Conservation (phyloP, 2,113 vertebrate species). For the Phaethon lepturus region DNA sequence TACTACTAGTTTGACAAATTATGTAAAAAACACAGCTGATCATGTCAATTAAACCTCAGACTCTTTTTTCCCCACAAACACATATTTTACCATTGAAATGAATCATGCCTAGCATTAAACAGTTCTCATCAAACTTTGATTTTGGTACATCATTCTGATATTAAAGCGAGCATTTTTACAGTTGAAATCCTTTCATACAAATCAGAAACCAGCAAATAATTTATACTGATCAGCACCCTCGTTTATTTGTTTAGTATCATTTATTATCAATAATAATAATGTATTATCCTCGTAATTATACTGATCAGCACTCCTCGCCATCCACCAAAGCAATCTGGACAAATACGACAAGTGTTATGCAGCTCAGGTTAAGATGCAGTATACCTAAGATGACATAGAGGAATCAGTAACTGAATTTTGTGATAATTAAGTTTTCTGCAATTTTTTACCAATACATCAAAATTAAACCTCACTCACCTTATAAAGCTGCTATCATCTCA, state of each 20-base stretch:
- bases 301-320: neutral
- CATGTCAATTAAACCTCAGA: neutral
- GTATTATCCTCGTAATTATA: neutral
- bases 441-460: neutral
- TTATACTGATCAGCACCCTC: neutral
- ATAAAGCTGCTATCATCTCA: neutral
- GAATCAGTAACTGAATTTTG: neutral
- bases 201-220: neutral
- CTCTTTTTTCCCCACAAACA: neutral
- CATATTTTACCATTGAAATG: neutral
- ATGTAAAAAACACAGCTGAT: neutral
- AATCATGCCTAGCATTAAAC: neutral
- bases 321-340: neutral
- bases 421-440: neutral
- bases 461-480: neutral
- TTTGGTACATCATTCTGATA: neutral
- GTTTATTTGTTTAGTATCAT: no score
- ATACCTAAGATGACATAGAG: neutral
- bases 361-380: neutral
- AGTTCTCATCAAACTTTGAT: neutral
- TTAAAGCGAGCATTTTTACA: neutral
- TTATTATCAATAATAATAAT: no score
- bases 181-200: neutral
- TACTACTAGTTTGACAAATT: neutral
- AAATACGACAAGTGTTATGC: neutral